Base-by-base conservation (phyloP, 2,888 invertebrate genomes). In the Uloborus plumipes region DNA sequence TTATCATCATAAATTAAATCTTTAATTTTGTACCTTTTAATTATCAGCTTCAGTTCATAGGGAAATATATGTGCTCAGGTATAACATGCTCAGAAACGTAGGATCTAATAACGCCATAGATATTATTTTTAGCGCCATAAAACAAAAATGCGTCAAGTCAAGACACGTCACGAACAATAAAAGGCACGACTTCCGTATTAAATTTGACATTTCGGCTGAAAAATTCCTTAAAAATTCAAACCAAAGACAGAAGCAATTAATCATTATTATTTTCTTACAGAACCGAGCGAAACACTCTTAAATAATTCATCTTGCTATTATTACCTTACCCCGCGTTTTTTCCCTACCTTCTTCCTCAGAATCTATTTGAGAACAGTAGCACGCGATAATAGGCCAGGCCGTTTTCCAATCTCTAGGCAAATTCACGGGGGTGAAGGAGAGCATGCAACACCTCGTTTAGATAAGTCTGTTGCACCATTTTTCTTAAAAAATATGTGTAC, bases 401-500 rank as follows among this genome's bases (percentile, higher is more conserved):
- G 39, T 39, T 39, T 39, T 39, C 39, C 39, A 39, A 39, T 39
- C 39, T 39, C 39, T 55, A 18, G 20, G 55, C n/a, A 55, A 55
- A 55, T 16, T 55, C 55, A 55, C 18, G 55, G 55, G 53, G 39
- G 39, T 9, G 39, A 9, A 39, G 39, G 39, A 39, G 20, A 39
- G 20, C 55, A n/a, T 55, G 55, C 18, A 20, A 20, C 20, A 55
- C 55, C 20, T 55, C 55, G 55, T 55, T 55, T n/a, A 20, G 20
- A 20, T 55, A 55, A 55, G 55, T 53, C 47, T 53, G 58, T 39
- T 20, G 70, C 58, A 22, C 53, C 70, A 55, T 47, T 70, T 70
- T 58, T 58, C 49, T 65, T 55, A 55, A 74, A n/a, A 65, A 39
- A 39, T 39, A 65, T 74, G 58, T 74, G 65, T 74, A 67, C 65